phyloP scores from a whole-genome alignment of 1,140 invertebrate genomes.

The Diprion similis region DNA sequence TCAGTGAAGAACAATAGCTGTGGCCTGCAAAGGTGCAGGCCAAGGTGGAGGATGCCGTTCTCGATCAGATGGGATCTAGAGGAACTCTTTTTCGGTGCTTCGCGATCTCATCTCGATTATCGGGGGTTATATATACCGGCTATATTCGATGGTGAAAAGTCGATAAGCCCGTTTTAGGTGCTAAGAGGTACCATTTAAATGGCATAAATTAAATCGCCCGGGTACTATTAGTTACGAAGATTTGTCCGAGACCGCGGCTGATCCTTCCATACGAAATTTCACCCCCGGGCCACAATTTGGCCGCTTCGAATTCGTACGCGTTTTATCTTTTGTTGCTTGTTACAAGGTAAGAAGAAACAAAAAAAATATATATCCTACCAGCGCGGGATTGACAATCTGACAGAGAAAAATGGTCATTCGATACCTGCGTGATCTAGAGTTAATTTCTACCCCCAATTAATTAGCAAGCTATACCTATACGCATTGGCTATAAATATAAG shows the following conservation, averaged over 20 bases:
- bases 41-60: conserved; percentile 17
- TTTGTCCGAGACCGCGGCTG: too few relatives aligned
- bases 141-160: conserved; percentile 47
- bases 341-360: too few relatives aligned
- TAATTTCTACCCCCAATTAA: too few relatives aligned
- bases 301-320: too few relatives aligned
- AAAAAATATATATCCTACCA: too few relatives aligned
- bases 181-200: conserved; percentile 53
- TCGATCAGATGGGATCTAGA: conserved; percentile 49
- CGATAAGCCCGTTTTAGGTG: conserved; percentile 57
- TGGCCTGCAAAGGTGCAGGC: conserved; percentile 28
- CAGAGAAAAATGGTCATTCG: too few relatives aligned
- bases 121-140: conserved; percentile 24
- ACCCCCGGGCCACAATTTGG: not conserved
- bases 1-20: conserved; percentile 57
- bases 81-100: conserved; percentile 45
- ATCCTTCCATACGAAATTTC: not conserved
- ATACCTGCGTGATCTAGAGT: too few relatives aligned
- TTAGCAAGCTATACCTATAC: too few relatives aligned
- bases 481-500: too few relatives aligned
- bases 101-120: conserved; percentile 53
- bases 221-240: too few relatives aligned
- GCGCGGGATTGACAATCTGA: too few relatives aligned
- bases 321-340: too few relatives aligned
- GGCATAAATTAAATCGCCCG: conserved; percentile 43